phyloP scores from a whole-genome alignment of 92 coral and sea anemone genomes.

The Bergia sp. region DNA sequence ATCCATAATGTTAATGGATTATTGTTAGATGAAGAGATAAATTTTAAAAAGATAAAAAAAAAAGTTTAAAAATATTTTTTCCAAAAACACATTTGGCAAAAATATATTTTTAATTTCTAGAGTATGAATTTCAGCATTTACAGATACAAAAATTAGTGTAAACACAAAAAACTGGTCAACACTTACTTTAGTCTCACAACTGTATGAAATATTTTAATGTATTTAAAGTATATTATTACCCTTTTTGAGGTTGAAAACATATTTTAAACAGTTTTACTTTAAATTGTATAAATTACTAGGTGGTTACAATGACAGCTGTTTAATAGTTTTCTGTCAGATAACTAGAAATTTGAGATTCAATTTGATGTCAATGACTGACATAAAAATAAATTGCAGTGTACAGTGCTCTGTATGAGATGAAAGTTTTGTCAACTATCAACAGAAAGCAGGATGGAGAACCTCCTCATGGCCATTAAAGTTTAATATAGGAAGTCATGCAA shows the following conservation, averaged over 20 bases:
- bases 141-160: no score
- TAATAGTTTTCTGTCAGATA: no score
- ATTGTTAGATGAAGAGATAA: no score
- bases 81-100: neutral
- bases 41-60: no score
- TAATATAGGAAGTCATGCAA: slow-evolving; percentile 22
- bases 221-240: no score
- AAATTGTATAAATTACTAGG: no score
- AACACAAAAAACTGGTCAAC: no score
- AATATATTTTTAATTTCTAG: no score
- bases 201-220: no score
- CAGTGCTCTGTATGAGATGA: neutral
- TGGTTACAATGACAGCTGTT: no score
- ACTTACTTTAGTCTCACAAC: neutral
- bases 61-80: no score
- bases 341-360: neutral
- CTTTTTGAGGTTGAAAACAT: neutral
- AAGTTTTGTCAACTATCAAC: neutral
- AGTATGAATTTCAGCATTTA: neutral
- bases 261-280: neutral
- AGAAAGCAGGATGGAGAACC: neutral
- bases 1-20: neutral
- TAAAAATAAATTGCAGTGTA: neutral
- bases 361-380: neutral
- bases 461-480: slow-evolving; percentile 9